phyloP scores from a whole-genome alignment of 2,797 vertebrate genomes.

The Hemitrygon akajei region DNA sequence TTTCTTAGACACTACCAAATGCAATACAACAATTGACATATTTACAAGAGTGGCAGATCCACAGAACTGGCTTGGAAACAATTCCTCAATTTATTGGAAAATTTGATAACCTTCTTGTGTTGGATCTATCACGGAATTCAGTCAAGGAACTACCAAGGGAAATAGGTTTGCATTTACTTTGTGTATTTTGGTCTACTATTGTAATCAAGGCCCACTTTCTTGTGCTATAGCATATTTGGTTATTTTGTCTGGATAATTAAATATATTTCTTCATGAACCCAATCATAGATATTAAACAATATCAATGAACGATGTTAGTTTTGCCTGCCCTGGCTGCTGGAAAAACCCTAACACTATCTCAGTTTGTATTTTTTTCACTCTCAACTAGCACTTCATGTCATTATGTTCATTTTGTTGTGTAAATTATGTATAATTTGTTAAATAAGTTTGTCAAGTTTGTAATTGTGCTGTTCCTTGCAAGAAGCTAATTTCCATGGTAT shows the following conservation, averaged over 20 bases:
- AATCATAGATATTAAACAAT: neutral
- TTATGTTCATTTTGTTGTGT: too few species aligned
- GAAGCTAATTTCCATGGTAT: too few species aligned
- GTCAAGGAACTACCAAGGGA: slow-evolving; percentile 74
- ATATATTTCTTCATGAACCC: neutral
- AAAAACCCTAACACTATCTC: neutral
- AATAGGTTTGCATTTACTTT: slow-evolving; percentile 69
- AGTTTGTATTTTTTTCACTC: too few species aligned
- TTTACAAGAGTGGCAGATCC: slow-evolving; percentile 89
- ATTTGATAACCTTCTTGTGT: slow-evolving; percentile 76
- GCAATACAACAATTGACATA: slow-evolving; percentile 74
- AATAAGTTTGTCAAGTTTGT: too few species aligned
- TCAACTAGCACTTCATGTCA: too few species aligned
- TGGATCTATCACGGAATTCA: slow-evolving; percentile 82
- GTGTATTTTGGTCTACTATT: neutral
- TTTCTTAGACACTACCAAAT: slow-evolving; percentile 67
- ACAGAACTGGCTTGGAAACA: slow-evolving; percentile 72
- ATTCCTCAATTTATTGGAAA: slow-evolving; percentile 78
- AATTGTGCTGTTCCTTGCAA: too few species aligned
- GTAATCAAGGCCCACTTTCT: neutral
- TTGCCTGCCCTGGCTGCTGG: neutral
- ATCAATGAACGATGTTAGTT: neutral
- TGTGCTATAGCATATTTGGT: neutral
- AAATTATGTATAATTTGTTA: too few species aligned
- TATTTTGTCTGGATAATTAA: neutral